Conservation (phyloP, 2,797 vertebrate species). For the Hemitrygon akajei region DNA sequence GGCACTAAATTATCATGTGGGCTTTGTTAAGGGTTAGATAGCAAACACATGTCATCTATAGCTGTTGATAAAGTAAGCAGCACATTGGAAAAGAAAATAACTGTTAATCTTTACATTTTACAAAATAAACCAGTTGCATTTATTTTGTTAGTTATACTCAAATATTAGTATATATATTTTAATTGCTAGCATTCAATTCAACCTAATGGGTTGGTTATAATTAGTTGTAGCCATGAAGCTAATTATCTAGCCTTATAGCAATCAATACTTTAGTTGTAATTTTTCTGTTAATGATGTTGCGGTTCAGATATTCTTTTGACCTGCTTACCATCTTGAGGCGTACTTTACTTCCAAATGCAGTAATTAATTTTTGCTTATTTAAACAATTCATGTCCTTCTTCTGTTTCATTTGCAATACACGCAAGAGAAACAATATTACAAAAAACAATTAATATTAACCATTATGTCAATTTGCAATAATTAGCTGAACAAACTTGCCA, state of each 20-base stretch:
- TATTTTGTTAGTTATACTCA: not conserved
- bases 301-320: not conserved
- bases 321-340: not conserved
- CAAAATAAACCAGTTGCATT: not conserved
- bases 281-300: not conserved
- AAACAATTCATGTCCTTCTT: not conserved
- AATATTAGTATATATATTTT: not conserved
- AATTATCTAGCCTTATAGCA: not conserved
- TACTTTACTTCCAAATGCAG: not conserved
- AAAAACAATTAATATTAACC: not conserved
- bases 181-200: not conserved
- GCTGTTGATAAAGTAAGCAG: not conserved
- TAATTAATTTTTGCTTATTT: not conserved
- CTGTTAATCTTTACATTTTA: not conserved
- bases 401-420: not conserved
- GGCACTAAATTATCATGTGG: not conserved
- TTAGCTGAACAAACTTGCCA: not conserved
- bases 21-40: not conserved
- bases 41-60: not conserved
- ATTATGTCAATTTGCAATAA: not conserved
- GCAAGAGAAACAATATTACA: not conserved
- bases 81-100: not conserved
- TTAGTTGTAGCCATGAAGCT: too few relatives aligned
- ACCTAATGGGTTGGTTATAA: not conserved
- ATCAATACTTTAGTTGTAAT: conserved; percentile 5